A percentile compares a stretch with the other conserved stretches of the same genome.
These are phyloP conservation scores for Epinephelus coioides DNA, from an alignment of 2,797 vertebrate genomes.

Conservation along the genomic window DNA sequence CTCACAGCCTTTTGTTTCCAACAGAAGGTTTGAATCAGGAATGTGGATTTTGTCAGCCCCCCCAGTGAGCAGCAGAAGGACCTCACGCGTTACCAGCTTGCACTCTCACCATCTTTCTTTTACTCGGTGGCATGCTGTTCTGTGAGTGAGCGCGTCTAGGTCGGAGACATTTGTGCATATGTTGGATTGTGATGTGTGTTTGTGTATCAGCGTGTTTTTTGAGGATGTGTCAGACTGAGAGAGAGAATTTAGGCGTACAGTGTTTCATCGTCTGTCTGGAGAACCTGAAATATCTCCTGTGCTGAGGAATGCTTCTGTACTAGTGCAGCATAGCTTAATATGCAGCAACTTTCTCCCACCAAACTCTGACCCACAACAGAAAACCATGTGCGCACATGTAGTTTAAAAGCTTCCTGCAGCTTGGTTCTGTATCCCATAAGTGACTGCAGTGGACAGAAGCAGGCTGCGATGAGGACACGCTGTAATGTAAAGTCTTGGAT, in stretches of 20 bases:
- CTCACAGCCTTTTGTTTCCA: slow-evolving; percentile 58
- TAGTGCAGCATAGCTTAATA: neutral
- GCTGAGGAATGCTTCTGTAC: neutral
- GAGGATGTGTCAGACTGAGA: neutral
- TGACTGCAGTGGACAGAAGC: slow-evolving; percentile 19
- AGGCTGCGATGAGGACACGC: slow-evolving; percentile 20
- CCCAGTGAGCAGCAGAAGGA: slow-evolving; percentile 57
- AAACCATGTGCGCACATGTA: neutral
- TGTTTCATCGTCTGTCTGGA: slow-evolving; percentile 39
- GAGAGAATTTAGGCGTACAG: slow-evolving; percentile 7
- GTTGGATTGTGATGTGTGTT: slow-evolving; percentile 35
- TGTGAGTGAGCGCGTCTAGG: slow-evolving; percentile 31
- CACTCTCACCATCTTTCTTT: slow-evolving; percentile 13
- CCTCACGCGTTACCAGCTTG: slow-evolving; percentile 41
- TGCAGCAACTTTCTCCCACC: neutral
- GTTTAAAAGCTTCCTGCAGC: neutral
- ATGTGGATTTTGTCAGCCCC: slow-evolving; percentile 60
- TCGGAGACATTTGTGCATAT: slow-evolving; percentile 37
- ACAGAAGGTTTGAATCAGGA: slow-evolving; percentile 71
- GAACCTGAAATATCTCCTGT: neutral
- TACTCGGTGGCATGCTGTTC: slow-evolving; percentile 29
- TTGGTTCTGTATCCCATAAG: slow-evolving; percentile 3
- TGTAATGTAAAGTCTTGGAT: slow-evolving; percentile 36
- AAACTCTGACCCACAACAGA: neutral
- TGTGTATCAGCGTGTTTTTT: slow-evolving; percentile 19